A percentile compares a stretch with the other conserved stretches of the same genome.
phyloP scores from a whole-genome alignment of 2,888 invertebrate species.

The Athalia cordata region DNA sequence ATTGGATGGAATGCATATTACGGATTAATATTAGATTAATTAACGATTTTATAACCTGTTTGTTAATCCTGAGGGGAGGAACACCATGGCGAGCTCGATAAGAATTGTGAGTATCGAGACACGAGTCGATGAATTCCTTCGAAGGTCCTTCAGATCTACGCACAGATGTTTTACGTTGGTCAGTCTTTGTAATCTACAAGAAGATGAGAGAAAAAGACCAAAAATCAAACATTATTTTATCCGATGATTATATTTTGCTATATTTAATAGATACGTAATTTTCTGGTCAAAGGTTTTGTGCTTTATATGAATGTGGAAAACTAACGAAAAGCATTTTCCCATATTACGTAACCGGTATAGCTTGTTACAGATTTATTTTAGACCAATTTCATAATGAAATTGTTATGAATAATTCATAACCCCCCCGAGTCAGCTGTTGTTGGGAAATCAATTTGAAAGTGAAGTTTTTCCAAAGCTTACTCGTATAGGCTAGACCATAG shows the following conservation, averaged over 20 bases:
- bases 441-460: conserved; percentile 10
- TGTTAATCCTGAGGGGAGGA: conserved; percentile 79
- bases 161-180: conserved; percentile 72
- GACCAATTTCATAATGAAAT: not conserved
- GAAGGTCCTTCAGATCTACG: conserved; percentile 69
- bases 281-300: not conserved
- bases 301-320: not conserved
- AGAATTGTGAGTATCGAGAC: conserved; percentile 84
- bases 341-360: not conserved
- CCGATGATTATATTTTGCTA: not conserved
- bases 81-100: conserved; percentile 83
- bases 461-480: not conserved
- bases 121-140: conserved; percentile 81
- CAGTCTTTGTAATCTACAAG: conserved; percentile 72
- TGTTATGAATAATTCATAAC: not conserved
- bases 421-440: not conserved
- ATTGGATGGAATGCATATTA: not conserved
- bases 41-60: conserved; percentile 71
- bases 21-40: conserved; percentile 13
- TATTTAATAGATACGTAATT: too few species aligned
- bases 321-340: conserved; percentile 34
- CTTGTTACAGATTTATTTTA: not conserved
- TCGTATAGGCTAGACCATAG: not conserved
- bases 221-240: not conserved
- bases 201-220: conserved; percentile 55